phyloP scores from a whole-genome alignment of 2,888 invertebrate species.

The Andrena bucephala region DNA sequence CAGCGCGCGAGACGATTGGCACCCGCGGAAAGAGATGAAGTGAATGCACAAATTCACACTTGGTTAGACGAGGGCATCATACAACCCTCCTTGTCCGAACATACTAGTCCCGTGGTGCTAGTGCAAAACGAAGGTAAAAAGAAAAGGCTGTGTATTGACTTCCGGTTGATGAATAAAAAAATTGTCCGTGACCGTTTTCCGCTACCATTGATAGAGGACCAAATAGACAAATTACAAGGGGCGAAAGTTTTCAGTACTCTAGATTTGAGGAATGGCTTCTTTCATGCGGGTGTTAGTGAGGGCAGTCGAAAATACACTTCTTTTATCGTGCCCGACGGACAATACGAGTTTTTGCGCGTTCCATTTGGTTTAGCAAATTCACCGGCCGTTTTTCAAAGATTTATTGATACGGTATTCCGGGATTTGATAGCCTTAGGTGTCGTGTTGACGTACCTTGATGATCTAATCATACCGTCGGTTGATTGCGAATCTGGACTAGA shows the following conservation, averaged over 20 bases:
- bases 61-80: neutral
- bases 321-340: slow-evolving; percentile 7
- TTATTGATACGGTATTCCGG: neutral
- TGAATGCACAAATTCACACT: neutral
- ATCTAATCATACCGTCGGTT: slow-evolving; percentile 3
- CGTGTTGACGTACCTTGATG: slow-evolving; percentile 7
- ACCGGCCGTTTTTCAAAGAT: slow-evolving; percentile 14
- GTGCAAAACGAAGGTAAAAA: neutral
- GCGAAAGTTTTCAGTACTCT: too few species aligned
- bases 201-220: too few species aligned
- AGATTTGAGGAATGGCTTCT: too few species aligned
- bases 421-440: neutral
- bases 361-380: slow-evolving; percentile 13
- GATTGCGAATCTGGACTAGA: neutral
- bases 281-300: neutral
- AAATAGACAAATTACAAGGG: too few species aligned
- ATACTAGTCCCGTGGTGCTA: neutral
- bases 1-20: neutral
- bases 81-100: neutral
- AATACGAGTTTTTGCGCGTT: slow-evolving; percentile 5
- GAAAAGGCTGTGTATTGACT: neutral
- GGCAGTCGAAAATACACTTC: neutral
- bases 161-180: neutral
- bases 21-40: neutral
- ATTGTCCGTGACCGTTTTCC: neutral